Evolutionary conservation across 2,888 invertebrate genomes (phyloP), one percentile per base, ranked within the genome.

Genomic region (Junonia oenone): DNA sequence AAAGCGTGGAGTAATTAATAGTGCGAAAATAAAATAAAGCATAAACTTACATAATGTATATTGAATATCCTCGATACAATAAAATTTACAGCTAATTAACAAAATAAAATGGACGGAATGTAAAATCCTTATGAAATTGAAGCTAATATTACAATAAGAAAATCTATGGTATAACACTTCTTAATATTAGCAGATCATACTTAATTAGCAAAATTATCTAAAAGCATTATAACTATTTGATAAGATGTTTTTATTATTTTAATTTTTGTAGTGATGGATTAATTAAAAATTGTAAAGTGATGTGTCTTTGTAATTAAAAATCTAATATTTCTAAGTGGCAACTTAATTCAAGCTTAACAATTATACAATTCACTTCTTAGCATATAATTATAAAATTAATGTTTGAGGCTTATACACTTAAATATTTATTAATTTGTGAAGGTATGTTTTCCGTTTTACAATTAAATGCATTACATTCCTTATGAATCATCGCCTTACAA

Each of bases 101-200:
- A 80, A 85, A 89, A 85, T 66, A 81, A 81, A 79, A 83, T 89
- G 90, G 90, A 90, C 90, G 90, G 90, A 90, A 89, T 90, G 87
- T 87, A 83, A 85, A 87, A 83, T 81, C 83, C 73, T 80, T 81
- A 68, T 68, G 69, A 73, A 76, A 68, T 78, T 77, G 63, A 76
- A 76, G 73, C 78, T 78, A 68, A 57, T 59, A 59, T 59, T 65
- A 65, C 61, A 63, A 62, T 58, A 64, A 53, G 54, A 58, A 59
- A 55, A 61, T 56, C 52, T 51, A 56, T 51, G 46, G 51, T 51
- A 55, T 35, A 55, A 52, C 49, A 55, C 11, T 37, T 45, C 31
- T 51, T 51, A 49, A 47, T 5, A 45, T 37, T 33, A 45, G n/a
- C 43, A 51, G 14, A 15, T 35, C 48, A 19, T 37, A 35, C 6